phyloP scores from a whole-genome alignment of 2,888 invertebrate genomes.

The Macroteleia sp. region DNA sequence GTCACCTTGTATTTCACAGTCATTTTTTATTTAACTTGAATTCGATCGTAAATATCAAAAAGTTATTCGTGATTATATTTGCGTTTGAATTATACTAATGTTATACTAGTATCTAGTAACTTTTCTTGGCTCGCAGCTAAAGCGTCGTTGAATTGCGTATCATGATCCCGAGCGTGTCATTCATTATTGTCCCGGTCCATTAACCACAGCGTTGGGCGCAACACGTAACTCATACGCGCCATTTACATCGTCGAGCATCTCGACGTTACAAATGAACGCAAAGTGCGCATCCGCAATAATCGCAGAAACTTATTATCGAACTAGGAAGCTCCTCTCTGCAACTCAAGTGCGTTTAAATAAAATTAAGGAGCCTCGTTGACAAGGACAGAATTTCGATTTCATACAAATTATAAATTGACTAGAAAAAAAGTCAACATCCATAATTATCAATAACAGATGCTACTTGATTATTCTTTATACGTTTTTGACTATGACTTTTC shows the following conservation, averaged over 20 bases:
- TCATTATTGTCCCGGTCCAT: constrained; percentile 58
- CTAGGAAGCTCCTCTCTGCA: background rate
- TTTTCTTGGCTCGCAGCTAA: constrained; percentile 20
- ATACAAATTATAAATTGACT: background rate
- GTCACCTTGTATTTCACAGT: background rate
- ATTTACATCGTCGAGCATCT: constrained; percentile 30
- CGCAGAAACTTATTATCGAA: constrained; percentile 23
- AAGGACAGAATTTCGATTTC: no score
- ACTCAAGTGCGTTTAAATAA: background rate
- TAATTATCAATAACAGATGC: background rate
- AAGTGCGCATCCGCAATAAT: constrained; percentile 18
- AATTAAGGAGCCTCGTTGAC: background rate
- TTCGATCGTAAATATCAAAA: constrained; percentile 1
- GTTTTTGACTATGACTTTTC: constrained; percentile 52
- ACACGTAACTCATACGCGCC: constrained; percentile 44
- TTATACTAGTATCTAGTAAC: constrained; percentile 9
- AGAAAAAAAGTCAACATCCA: background rate
- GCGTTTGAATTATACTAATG: constrained; percentile 19
- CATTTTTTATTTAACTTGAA: background rate
- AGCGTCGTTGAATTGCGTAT: constrained; percentile 29
- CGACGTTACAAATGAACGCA: constrained; percentile 29
- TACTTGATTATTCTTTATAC: background rate
- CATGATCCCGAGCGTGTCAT: constrained; percentile 55
- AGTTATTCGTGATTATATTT: constrained; percentile 1
- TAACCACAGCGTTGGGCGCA: constrained; percentile 37